Evolutionary conservation across 2,113 vertebrate genomes (phyloP).

Genomic region (Sciurus niger): DNA sequence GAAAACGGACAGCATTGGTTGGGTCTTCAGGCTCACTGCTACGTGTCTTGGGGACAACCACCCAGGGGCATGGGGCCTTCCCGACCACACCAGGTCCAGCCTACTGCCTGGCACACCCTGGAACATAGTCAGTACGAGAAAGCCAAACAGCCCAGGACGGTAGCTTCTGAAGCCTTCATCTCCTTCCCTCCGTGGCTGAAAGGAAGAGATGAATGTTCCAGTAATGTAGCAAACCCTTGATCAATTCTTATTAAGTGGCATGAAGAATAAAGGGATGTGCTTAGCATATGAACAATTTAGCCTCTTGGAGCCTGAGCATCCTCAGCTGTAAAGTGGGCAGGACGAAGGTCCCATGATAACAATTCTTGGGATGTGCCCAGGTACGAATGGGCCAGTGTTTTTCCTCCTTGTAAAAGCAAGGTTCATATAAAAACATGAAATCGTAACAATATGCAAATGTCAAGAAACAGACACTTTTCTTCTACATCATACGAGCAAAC

Average conservation of each 20-base stretch:
- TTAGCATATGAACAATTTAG: not conserved
- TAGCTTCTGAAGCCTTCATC: not conserved
- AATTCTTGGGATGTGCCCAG: not conserved
- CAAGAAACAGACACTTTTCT: not conserved
- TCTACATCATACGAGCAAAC: not conserved
- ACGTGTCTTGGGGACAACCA: not conserved
- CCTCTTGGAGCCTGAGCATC: not conserved
- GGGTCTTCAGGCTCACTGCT: not conserved
- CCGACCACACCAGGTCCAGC: accelerated
- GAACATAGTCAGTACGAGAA: accelerated
- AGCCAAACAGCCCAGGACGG: not conserved
- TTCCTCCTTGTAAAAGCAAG: not conserved
- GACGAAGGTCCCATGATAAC: not conserved
- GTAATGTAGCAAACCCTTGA: not conserved
- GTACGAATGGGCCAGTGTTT: not conserved
- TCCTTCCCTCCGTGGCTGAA: not conserved
- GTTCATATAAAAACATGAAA: not conserved
- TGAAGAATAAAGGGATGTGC: not conserved
- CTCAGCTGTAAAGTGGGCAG: not conserved
- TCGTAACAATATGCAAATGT: not conserved
- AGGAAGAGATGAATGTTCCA: not conserved
- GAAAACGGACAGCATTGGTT: not conserved
- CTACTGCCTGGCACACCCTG: not conserved
- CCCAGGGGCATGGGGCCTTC: not conserved
- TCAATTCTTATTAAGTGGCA: not conserved